Base-by-base conservation (phyloP, 2,797 vertebrate species). In the Enteromius paludinosus region DNA sequence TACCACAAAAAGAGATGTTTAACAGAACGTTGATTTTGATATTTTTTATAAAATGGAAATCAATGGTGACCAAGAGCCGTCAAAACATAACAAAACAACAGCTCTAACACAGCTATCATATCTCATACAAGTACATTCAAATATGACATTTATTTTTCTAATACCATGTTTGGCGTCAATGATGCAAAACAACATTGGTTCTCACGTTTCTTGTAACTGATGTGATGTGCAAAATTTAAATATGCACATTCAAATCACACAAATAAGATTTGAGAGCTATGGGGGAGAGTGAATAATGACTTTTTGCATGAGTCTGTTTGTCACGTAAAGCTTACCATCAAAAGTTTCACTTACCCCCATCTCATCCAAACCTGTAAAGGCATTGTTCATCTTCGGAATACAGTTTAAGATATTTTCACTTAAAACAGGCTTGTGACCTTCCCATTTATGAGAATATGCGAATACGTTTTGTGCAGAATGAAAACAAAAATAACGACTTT, bases 191-290 rank as follows among this genome's bases (percentile, higher is more conserved):
- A 73, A 35, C 12, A 73, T 73, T 15, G 49, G 20, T 54, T 54
- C 47, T 52, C 47, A 6, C 18, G 69, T 35, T 25, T 49, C 70
- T 73, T 54, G 70, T 35, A 72, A 52, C 28, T 5, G 1, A 52
- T 72, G 28, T 33, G 70, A 52, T 33, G 69, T 72, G 45, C 45
- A 1, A 52, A 30, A 72, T 72, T 72, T 72, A 30, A 52, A 72
- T 52, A 72, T 52, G 70, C 45, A 14, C 52, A 71, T 71, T 49
- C 4, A 71, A 30, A 54, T 54, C 47, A 9, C 30, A 54, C 47
- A 73, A 73, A 73, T 54, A 18, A 73, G 49, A 35, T 73, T 74
- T 56, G 71, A 74, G 71, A 15, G 49, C 49, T 38, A 74, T 14
- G 10, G 18, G 18, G 6, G 28, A 18, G 23, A 12, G 69, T 12